Conservation (phyloP, 2,888 invertebrate species). For the Tholera decimalis region DNA sequence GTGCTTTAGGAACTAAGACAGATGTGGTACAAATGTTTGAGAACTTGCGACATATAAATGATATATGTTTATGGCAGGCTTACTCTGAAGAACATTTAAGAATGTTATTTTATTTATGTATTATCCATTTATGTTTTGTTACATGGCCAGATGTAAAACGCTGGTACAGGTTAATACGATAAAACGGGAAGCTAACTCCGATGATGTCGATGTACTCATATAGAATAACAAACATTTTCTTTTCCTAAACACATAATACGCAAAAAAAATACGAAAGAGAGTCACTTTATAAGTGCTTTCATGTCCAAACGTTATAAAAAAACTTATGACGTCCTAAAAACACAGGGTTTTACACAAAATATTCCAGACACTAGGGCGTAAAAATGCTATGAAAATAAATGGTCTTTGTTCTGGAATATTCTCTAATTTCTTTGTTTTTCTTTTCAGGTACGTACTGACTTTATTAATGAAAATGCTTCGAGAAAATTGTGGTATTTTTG, state of each 20-base stretch:
- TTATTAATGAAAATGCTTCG: slow-evolving; percentile 15
- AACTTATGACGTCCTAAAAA: slow-evolving; percentile 24
- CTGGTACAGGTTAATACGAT: too few relatives aligned
- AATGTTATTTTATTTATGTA: too few relatives aligned
- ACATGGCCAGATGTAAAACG: too few relatives aligned
- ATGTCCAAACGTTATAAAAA: slow-evolving; percentile 28
- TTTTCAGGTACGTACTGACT: slow-evolving; percentile 60
- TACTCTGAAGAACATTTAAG: neutral
- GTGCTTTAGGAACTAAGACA: slow-evolving; percentile 1
- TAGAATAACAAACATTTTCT: neutral
- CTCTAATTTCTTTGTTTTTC: slow-evolving; percentile 43
- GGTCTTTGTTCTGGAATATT: slow-evolving; percentile 21
- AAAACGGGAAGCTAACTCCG: too few relatives aligned
- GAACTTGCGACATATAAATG: neutral
- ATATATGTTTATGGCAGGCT: neutral
- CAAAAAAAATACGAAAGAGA: neutral
- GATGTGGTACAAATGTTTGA: slow-evolving; percentile 16
- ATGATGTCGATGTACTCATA: too few relatives aligned
- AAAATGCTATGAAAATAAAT: slow-evolving; percentile 32
- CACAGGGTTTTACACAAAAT: slow-evolving; percentile 21
- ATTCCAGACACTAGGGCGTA: slow-evolving; percentile 23
- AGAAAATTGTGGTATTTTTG: slow-evolving; percentile 1
- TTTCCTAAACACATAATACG: neutral
- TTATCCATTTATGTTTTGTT: too few relatives aligned
- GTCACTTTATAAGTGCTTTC: slow-evolving; percentile 18